Base-by-base conservation (phyloP, 2,797 vertebrate species). In the Melanotaenia pygmaea region DNA sequence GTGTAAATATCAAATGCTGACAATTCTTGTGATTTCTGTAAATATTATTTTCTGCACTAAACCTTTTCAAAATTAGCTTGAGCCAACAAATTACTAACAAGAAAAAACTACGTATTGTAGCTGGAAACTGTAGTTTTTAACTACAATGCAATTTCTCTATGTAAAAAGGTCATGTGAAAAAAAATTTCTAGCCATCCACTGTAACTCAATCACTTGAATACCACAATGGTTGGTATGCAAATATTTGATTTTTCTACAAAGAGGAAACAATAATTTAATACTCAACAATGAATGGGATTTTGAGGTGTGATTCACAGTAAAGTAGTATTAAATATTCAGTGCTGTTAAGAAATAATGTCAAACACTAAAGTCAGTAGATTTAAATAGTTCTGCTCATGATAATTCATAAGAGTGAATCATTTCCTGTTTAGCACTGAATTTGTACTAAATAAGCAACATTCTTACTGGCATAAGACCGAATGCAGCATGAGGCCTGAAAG, bases 361-460 rank as follows among this genome's bases (percentile, higher is more conserved):
- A 63, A 35, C 4, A 5, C 53, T 63, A 53, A 77, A 81, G 72
- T 81, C 38, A 73, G 63, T 64, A 71, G 58, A 60, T 74, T 59
- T 72, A 72, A 81, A 84, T 65, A 82, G 76, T 87, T 77, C 37
- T 78, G 74, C 66, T 77, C 81, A 84, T 83, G 87, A 71, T 80
- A 77, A 86, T 88, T 80, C 69, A 86, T 92, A 80, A 92, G 58
- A 89, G 92, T 95, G 91, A 95, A 94, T 96, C 88, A 93, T 76
- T 87, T 89, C 76, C 79, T 78, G 92, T 94, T 94, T 79, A 90
- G 79, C 89, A 89, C 87, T 72, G 83, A 76, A 81, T 88, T 92
- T 93, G 90, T 89, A 94, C 94, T 94, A 91, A 94, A 93, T 90
- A 86, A 90, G 90, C 83, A 91, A 68, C 71, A 90, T 90, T 94